Conservation (phyloP, 2,113 vertebrate genomes). For the Lophura nycthemera region DNA sequence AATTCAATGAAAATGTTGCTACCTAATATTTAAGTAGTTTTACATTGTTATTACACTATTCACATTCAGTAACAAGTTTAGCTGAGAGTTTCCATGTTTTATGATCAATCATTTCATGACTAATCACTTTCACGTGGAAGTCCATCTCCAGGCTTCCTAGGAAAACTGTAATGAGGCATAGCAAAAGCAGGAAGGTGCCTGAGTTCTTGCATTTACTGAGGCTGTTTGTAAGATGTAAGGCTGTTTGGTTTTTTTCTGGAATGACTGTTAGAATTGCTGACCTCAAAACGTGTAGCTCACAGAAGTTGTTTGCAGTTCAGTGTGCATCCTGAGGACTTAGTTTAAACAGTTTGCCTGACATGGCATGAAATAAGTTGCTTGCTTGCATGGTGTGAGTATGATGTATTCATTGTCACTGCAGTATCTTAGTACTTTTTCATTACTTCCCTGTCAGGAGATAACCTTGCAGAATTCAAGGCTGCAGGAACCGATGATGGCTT, state of each 20-base stretch:
- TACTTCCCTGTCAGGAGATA: slow-evolving; percentile 83
- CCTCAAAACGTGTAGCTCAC: neutral
- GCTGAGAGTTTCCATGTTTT: neutral
- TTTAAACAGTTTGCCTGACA: neutral
- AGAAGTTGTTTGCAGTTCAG: slow-evolving; percentile 15
- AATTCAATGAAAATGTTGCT: neutral
- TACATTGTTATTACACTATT: neutral
- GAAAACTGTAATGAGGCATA: neutral
- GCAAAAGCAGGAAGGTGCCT: neutral
- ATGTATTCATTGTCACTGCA: neutral
- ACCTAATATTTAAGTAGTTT: neutral
- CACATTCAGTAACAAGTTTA: neutral
- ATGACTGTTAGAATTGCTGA: neutral
- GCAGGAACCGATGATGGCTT: slow-evolving; percentile 90
- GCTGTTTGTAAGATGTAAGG: neutral
- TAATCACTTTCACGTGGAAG: neutral
- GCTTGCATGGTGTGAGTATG: neutral
- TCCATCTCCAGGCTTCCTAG: neutral
- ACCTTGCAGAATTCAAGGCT: slow-evolving; percentile 94
- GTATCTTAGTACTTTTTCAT: neutral
- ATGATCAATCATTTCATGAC: neutral
- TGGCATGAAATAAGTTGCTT: neutral
- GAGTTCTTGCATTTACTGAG: neutral
- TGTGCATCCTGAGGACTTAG: neutral
- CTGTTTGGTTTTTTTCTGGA: neutral